A percentile compares a stretch with the other conserved stretches of the same genome.
phyloP scores from a whole-genome alignment of 2,888 invertebrate genomes.

The Vesta saturnalis region DNA sequence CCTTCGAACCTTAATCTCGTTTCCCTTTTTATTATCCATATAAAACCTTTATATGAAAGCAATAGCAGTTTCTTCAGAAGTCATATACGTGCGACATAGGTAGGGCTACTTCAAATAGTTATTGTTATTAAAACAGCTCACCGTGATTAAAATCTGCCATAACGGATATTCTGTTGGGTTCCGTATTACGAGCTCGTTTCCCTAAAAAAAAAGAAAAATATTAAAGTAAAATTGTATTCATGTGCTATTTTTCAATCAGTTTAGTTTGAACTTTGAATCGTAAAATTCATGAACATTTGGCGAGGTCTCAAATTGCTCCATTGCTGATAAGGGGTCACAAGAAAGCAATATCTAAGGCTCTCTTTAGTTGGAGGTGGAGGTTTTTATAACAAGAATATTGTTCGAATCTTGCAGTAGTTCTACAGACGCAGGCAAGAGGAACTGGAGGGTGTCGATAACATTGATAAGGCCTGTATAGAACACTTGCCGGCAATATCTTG shows the following conservation, averaged over 20 bases:
- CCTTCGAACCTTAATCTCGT: constrained; percentile 60
- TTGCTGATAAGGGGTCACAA: constrained; percentile 45
- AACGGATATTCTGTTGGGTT: constrained; percentile 61
- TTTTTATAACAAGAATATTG: constrained; percentile 51
- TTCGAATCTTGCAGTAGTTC: constrained; percentile 44
- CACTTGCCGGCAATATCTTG: constrained; percentile 46
- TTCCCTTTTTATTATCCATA: constrained; percentile 60
- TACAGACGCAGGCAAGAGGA: constrained; percentile 37
- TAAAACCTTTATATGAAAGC: constrained; percentile 59
- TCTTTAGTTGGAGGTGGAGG: constrained; percentile 43
- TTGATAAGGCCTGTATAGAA: constrained; percentile 44
- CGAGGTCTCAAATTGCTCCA: constrained; percentile 51
- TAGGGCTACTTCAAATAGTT: constrained; percentile 44
- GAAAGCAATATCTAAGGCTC: constrained; percentile 46
- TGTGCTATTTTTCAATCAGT: constrained; percentile 47
- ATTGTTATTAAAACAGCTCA: constrained; percentile 57
- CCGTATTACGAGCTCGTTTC: constrained; percentile 59
- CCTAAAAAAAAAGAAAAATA: constrained; percentile 55
- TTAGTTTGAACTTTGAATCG: constrained; percentile 39
- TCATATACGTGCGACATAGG: constrained; percentile 45
- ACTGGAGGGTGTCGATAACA: constrained; percentile 45
- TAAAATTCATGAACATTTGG: constrained; percentile 48
- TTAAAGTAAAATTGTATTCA: constrained; percentile 35
- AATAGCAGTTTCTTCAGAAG: constrained; percentile 50
- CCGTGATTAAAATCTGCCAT: constrained; percentile 62